Percentiles rank a stretch among this genome's conserved stretches.
Conservation (phyloP, 2,888 invertebrate genomes). For the Meloe dianella region DNA sequence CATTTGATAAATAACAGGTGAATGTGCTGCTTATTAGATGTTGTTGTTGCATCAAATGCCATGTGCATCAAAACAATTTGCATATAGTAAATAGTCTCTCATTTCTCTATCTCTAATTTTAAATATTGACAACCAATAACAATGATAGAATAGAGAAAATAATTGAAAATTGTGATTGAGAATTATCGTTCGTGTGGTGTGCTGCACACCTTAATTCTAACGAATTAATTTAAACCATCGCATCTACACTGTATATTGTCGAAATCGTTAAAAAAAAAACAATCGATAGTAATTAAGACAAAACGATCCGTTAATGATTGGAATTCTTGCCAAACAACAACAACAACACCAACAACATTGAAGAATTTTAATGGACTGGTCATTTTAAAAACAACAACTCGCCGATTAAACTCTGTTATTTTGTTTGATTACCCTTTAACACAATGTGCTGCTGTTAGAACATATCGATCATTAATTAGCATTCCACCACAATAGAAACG, state of each 20-base stretch:
- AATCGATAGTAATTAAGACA: background rate
- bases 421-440: slow-evolving; percentile 75
- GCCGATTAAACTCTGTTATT: background rate
- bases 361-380: background rate
- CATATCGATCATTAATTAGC: slow-evolving; percentile 86
- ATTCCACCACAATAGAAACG: slow-evolving; percentile 90
- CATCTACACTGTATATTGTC: too few relatives aligned
- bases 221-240: too few relatives aligned
- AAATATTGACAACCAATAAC: too few relatives aligned
- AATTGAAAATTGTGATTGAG: too few relatives aligned
- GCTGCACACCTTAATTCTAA: too few relatives aligned
- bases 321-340: background rate
- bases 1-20: slow-evolving; percentile 13
- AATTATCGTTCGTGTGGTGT: too few relatives aligned
- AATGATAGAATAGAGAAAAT: too few relatives aligned
- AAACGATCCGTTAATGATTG: background rate
- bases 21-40: slow-evolving; percentile 11
- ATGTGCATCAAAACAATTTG: too few relatives aligned
- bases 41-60: too few relatives aligned
- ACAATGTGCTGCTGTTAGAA: slow-evolving; percentile 87
- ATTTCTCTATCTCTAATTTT: too few relatives aligned
- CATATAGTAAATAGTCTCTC: too few relatives aligned
- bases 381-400: background rate
- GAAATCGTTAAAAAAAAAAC: background rate
- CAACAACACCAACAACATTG: background rate